Conservation (phyloP, 2,797 vertebrate species). For the Dromococcyx pavoninus region DNA sequence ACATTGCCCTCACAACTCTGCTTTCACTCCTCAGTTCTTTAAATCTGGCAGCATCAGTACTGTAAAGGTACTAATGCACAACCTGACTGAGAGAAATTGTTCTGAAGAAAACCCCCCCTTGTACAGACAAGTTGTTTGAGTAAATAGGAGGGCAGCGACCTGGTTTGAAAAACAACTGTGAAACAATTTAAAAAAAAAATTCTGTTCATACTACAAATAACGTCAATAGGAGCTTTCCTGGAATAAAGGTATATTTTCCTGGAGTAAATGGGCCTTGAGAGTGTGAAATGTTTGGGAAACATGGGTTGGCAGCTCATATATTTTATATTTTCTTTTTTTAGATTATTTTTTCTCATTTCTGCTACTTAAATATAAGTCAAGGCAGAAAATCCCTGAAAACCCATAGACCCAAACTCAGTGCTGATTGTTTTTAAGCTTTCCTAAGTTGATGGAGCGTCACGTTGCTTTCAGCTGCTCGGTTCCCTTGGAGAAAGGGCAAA, state of each 20-base stretch:
- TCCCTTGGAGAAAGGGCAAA: slow-evolving; percentile 25
- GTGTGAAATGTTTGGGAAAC: background rate
- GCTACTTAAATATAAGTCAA: background rate
- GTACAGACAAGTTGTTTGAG: background rate
- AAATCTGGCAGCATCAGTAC: background rate
- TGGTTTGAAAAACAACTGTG: background rate
- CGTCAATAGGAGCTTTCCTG: background rate
- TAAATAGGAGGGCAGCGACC: background rate
- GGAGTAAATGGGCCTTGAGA: background rate
- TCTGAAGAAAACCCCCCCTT: background rate
- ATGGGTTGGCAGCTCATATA: background rate
- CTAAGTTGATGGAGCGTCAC: background rate
- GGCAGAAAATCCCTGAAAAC: background rate
- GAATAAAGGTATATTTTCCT: background rate
- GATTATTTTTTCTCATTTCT: background rate
- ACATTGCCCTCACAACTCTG: background rate
- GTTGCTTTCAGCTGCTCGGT: slow-evolving; percentile 25
- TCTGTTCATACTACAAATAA: background rate
- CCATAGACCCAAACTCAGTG: background rate
- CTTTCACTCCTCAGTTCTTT: background rate
- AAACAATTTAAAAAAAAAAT: background rate
- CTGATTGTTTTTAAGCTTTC: background rate
- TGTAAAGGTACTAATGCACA: background rate
- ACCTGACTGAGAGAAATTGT: background rate
- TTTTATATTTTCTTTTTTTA: background rate